Base-by-base conservation (phyloP, 2,113 vertebrate genomes). In the Plecturocebus donacophilus region DNA sequence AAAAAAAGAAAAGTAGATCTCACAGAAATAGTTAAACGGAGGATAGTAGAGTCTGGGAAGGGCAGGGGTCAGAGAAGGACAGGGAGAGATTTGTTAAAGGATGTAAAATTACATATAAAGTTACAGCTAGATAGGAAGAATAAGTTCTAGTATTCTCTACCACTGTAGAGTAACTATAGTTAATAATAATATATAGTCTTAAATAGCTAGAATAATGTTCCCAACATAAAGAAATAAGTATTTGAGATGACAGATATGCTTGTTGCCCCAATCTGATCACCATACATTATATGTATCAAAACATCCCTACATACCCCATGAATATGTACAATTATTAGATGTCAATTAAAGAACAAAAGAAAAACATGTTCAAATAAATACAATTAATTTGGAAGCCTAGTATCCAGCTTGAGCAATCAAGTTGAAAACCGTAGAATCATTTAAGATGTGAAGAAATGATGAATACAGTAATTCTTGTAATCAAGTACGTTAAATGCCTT, bases 361-460 rank as follows among this genome's bases (percentile, higher is more conserved):
- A 80, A 97, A 83, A 32, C n/a, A 76, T 12, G 25, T 73, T 88
- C 17, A 79, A 82, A 81, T 94, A 93, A n/a, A 87, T 73, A 86
- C 94, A 97, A 61, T 87, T 47, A 86, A 5, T 73, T 82, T 86
- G 58, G 8, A 95, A 96, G 61, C 64, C 92, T 79, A 94, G 54
- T 64, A 95, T 35, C 20, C 42, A 87, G 47, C 71, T 91, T 79
- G 56, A 94, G 68, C 70, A 95, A 96, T 93, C 40, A 80, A 96
- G 75, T 76, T 56, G 47, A 96, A 94, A 85, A 96, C 76, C 42
- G 20, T 17, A 83, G 30, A 20, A 81, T 76, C 68, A 47, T 79
- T 79, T 80, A 96, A 94, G 49, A 84, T 95, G 86, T 85, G 79
- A 82, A 83, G 40, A 96, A 96, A 96, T 75, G n/a, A 89, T 83